Percentiles rank a stretch among this genome's conserved stretches.
Evolutionary conservation across 2,113 vertebrate species (phyloP).

Genomic region (Alexandromys fortis): DNA sequence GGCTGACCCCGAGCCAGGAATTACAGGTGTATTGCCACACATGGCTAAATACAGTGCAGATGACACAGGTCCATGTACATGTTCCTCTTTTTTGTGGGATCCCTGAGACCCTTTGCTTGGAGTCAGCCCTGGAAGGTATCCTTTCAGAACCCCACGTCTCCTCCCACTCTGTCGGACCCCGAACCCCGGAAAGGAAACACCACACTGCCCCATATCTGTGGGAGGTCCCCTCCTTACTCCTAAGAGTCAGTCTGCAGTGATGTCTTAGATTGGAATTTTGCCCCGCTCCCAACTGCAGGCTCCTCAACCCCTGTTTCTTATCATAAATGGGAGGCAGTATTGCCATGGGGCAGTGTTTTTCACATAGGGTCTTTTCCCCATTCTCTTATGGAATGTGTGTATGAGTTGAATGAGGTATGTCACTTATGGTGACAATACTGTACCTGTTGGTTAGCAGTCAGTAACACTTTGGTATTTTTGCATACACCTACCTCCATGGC

Average conservation of each 20-base stretch:
- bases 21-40: background rate
- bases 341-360: background rate
- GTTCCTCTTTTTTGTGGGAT: background rate
- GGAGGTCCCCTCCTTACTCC: background rate
- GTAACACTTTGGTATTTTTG: background rate
- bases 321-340: background rate
- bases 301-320: background rate
- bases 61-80: background rate
- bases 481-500: background rate
- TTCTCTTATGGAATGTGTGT: background rate
- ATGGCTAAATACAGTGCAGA: background rate
- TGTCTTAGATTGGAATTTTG: background rate
- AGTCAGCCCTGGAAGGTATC: background rate
- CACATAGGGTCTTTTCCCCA: no score
- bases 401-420: background rate
- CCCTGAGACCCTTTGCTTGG: background rate
- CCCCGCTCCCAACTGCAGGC: background rate
- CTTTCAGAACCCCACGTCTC: background rate
- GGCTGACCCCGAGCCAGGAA: background rate
- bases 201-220: background rate
- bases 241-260: background rate
- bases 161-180: background rate
- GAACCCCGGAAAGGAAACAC: no score
- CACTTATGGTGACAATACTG: background rate
- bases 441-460: background rate